A percentile compares a stretch with the other conserved stretches of the same genome.
Evolutionary conservation across 2,797 vertebrate species (phyloP).

Genomic region (Poecilia velifera): DNA sequence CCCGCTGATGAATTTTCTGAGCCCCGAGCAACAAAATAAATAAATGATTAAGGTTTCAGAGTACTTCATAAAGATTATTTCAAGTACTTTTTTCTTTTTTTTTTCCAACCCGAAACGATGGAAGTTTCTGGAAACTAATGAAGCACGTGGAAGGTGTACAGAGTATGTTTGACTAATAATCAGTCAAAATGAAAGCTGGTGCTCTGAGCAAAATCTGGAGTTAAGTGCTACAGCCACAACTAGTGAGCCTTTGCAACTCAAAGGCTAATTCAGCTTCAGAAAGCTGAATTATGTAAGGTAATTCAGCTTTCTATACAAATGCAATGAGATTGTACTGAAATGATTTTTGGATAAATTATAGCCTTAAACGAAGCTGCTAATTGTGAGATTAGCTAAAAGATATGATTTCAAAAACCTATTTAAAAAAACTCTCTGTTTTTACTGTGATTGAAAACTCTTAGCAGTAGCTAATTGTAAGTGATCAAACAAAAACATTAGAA

Average conservation of each 20-base stretch:
- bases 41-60: conserved; percentile 70
- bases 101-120: conserved; percentile 12
- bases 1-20: conserved; percentile 66
- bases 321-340: neutral
- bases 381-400: neutral
- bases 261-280: too few species aligned
- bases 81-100: conserved; percentile 44
- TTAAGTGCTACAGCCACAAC: neutral
- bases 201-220: neutral
- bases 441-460: neutral
- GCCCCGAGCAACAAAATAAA: conserved; percentile 64
- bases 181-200: conserved; percentile 17
- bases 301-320: neutral
- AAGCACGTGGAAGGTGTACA: conserved; percentile 34
- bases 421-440: neutral
- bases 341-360: neutral
- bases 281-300: too few species aligned
- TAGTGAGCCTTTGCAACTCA: too few species aligned
- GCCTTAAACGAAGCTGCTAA: neutral
- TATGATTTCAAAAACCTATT: neutral
- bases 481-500: neutral
- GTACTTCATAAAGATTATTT: conserved; percentile 58
- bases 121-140: conserved; percentile 25
- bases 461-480: neutral
- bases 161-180: conserved; percentile 38